phyloP scores from a whole-genome alignment of 2,888 invertebrate species.

The Dicycla oo region DNA sequence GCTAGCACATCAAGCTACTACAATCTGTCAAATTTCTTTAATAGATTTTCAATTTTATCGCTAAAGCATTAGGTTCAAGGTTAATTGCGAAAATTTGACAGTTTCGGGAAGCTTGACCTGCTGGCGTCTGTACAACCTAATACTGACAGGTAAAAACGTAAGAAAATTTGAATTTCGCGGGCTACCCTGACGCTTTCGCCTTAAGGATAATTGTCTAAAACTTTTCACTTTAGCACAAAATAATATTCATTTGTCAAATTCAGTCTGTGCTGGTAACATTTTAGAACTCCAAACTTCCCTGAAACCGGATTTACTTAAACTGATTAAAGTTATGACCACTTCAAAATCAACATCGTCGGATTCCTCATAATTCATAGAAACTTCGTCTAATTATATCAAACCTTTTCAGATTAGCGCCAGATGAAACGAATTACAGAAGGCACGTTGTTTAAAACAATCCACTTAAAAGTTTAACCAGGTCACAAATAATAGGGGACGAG shows the following conservation, averaged over 20 bases:
- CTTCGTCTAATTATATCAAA: slow-evolving; percentile 4
- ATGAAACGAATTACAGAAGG: not conserved
- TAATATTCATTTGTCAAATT: not conserved
- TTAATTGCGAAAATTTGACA: no score
- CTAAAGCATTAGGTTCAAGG: no score
- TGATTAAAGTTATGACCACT: slow-evolving; percentile 6
- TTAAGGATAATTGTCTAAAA: not conserved
- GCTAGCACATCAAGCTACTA: no score
- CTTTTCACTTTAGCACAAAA: not conserved
- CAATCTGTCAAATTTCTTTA: no score
- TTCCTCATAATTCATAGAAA: not conserved
- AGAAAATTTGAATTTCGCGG: no score
- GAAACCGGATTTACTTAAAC: slow-evolving; percentile 9
- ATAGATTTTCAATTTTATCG: no score
- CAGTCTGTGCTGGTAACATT: not conserved
- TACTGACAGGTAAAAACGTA: no score
- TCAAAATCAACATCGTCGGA: not conserved
- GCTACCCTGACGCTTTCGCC: no score
- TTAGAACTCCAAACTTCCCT: not conserved
- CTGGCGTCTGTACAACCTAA: no score
- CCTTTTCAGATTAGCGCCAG: slow-evolving; percentile 19
- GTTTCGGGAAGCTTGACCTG: no score
- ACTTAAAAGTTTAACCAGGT: not conserved
- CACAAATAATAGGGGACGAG: not conserved
- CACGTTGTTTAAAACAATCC: not conserved